Percentiles rank a stretch among this genome's conserved stretches.
Evolutionary conservation across 2,113 vertebrate genomes (phyloP).

Genomic region (Coptodon bakossiorum): DNA sequence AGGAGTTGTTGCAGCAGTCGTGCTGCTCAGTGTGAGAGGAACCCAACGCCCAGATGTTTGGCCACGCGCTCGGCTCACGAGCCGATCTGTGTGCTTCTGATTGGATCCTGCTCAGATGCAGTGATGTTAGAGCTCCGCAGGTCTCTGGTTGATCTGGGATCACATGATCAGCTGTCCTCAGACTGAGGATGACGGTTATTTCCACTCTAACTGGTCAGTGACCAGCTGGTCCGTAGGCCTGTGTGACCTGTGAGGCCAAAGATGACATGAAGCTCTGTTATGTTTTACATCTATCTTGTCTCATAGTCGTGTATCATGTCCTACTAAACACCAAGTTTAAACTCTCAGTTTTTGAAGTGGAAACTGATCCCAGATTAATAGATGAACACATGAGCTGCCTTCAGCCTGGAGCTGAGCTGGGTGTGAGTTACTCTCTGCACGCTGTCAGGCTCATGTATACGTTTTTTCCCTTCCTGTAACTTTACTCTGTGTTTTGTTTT

Average conservation of each 20-base stretch:
- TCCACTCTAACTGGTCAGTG: neutral
- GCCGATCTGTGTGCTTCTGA: neutral
- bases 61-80: neutral
- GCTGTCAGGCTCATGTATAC: accelerated
- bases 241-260: neutral
- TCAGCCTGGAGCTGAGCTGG: neutral
- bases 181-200: neutral
- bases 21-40: neutral
- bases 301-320: neutral
- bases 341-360: neutral
- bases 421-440: neutral
- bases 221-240: neutral
- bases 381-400: too few species aligned
- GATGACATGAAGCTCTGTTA: neutral
- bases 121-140: neutral
- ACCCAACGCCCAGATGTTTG: neutral
- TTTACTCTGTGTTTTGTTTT: neutral
- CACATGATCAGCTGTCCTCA: neutral
- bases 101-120: neutral
- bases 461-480: neutral
- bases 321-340: accelerated
- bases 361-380: neutral
- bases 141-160: neutral
- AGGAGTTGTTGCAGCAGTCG: neutral
- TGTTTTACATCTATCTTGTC: neutral